Conservation (phyloP, 35 echinoderm and acorn worm genomes). For the Anneissia japonica region DNA sequence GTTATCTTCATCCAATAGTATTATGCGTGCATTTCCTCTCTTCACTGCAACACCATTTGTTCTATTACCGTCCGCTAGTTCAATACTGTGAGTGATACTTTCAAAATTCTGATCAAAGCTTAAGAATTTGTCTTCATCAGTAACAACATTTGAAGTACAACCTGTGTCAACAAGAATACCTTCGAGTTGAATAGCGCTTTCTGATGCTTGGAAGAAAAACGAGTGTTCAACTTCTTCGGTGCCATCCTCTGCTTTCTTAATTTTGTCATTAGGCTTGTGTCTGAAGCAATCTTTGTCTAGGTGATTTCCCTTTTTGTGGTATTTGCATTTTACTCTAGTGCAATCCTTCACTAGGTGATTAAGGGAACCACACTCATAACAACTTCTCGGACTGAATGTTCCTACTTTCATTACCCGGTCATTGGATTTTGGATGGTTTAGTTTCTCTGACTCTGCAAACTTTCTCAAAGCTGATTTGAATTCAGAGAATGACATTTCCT, state of each 20-base stretch:
- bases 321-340: not conserved
- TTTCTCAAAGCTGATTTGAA: not conserved
- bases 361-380: not conserved
- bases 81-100: not conserved
- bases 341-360: not conserved
- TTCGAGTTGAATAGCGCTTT: not conserved
- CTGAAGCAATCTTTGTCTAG: not conserved
- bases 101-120: not conserved
- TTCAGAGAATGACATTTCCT: not conserved
- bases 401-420: not conserved
- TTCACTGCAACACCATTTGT: constrained; percentile 2
- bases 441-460: not conserved
- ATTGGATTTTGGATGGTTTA: not conserved
- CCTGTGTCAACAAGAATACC: not conserved
- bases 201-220: not conserved
- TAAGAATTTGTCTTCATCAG: not conserved
- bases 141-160: not conserved
- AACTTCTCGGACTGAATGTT: not conserved
- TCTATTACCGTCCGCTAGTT: not conserved
- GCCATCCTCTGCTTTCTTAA: not conserved
- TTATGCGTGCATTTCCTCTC: constrained; percentile 8
- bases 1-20: constrained; percentile 5
- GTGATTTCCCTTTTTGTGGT: not conserved
- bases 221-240: not conserved
- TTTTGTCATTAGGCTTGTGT: not conserved